phyloP scores from a whole-genome alignment of 2,113 vertebrate species.

The Salvelinus sp. region DNA sequence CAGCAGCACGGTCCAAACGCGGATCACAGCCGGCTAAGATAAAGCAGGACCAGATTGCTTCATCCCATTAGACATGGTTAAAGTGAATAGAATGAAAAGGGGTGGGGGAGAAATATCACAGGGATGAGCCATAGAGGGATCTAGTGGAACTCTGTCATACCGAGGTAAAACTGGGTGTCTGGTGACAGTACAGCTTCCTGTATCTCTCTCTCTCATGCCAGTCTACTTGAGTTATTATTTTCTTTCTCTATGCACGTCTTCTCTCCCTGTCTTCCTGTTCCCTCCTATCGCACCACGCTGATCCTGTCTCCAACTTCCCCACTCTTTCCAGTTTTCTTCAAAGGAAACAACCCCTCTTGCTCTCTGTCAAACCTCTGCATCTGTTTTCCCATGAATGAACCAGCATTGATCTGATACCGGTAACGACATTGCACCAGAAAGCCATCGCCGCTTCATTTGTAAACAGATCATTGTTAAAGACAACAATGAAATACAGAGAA shows the following conservation, averaged over 20 bases:
- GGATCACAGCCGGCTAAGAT: slow-evolving; percentile 53
- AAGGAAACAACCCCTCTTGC: slow-evolving; percentile 19
- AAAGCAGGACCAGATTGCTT: slow-evolving; percentile 65
- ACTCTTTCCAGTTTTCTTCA: slow-evolving; percentile 15
- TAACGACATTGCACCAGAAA: not conserved
- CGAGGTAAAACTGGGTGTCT: too few relatives aligned
- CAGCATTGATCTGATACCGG: not conserved
- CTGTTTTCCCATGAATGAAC: slow-evolving; percentile 22
- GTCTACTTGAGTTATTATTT: not conserved
- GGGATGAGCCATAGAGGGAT: slow-evolving; percentile 6
- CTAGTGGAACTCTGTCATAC: too few relatives aligned
- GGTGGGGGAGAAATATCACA: not conserved
- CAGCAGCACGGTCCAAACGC: slow-evolving; percentile 34
- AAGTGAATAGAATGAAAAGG: slow-evolving; percentile 55
- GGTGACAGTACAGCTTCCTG: too few relatives aligned
- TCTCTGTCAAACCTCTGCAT: slow-evolving; percentile 33
- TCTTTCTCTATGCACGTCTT: not conserved
- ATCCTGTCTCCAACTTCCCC: slow-evolving; percentile 51
- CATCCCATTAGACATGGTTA: slow-evolving; percentile 66
- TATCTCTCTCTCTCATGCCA: too few relatives aligned
- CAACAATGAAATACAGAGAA: too few relatives aligned
- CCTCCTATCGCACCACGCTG: slow-evolving; percentile 50
- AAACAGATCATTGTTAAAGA: not conserved
- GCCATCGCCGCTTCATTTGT: not conserved
- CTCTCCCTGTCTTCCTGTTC: slow-evolving; percentile 40